Evolutionary conservation across 2,797 vertebrate genomes (phyloP).

Genomic region (Mormyrops boulengeri): DNA sequence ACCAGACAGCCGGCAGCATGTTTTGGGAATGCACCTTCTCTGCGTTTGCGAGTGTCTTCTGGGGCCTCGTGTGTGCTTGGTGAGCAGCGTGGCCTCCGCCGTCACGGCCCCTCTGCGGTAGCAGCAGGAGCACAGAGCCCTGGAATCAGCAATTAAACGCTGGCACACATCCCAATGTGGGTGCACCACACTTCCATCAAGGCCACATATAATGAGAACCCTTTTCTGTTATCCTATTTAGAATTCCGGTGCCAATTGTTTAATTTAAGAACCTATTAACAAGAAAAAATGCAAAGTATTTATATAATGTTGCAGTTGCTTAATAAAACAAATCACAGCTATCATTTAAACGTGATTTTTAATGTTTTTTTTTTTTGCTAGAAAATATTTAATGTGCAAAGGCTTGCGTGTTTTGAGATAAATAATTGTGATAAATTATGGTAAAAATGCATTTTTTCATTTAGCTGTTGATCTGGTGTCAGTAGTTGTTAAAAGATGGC

Average conservation of each 20-base stretch:
- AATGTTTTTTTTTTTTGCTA: background rate
- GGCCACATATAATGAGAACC: background rate
- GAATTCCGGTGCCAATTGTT: background rate
- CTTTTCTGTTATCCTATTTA: background rate
- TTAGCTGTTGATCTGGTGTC: background rate
- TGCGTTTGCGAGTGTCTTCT: background rate
- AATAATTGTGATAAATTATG: background rate
- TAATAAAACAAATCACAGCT: background rate
- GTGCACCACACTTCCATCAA: background rate
- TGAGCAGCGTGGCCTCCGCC: slow-evolving; percentile 38
- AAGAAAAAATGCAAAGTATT: background rate
- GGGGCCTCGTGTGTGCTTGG: background rate
- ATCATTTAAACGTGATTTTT: background rate
- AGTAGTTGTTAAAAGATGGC: background rate
- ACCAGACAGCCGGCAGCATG: background rate
- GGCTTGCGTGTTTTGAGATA: background rate
- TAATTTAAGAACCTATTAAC: background rate
- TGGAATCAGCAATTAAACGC: slow-evolving; percentile 38
- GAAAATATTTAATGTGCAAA: background rate
- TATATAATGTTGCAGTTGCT: background rate
- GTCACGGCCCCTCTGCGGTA: background rate
- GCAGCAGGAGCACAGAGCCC: slow-evolving; percentile 30
- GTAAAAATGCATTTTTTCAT: background rate
- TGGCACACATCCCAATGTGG: slow-evolving; percentile 34
- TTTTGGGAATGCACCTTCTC: background rate